phyloP scores from a whole-genome alignment of 1,140 invertebrate genomes.

The Caenorhabditis brenneri region DNA sequence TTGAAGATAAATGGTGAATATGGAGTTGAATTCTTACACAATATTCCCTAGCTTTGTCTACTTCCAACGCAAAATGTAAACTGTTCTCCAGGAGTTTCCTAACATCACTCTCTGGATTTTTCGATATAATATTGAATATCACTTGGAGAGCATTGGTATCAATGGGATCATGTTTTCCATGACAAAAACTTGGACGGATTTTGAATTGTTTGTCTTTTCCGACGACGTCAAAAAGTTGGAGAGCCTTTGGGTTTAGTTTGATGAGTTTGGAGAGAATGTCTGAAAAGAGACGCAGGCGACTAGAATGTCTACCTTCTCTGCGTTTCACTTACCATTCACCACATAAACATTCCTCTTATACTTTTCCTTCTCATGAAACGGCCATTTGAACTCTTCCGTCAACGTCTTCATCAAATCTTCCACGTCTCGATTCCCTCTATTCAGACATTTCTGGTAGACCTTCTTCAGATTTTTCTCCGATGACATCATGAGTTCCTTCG shows the following conservation, averaged over 20 bases:
- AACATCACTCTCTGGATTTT: neutral
- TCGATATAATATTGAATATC: neutral
- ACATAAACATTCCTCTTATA: too few relatives aligned
- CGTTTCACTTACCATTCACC: too few relatives aligned
- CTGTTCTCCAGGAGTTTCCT: neutral
- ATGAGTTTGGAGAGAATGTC: neutral
- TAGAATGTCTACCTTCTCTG: too few relatives aligned
- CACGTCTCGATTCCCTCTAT: neutral
- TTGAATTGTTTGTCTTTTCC: neutral
- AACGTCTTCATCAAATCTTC: neutral
- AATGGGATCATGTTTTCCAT: neutral
- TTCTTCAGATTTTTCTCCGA: neutral
- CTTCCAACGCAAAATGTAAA: neutral
- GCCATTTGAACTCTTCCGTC: neutral
- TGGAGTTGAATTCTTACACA: neutral
- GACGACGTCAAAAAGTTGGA: neutral
- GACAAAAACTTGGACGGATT: neutral
- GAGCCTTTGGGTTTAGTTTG: neutral
- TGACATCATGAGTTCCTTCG: neutral
- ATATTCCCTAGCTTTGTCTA: neutral
- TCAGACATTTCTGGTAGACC: neutral
- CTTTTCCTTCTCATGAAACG: neutral
- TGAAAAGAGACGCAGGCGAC: too few relatives aligned
- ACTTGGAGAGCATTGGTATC: neutral
- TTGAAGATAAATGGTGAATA: too few relatives aligned